Base-by-base conservation (phyloP, 2,113 vertebrate species). In the Glaucidium brasilianum region DNA sequence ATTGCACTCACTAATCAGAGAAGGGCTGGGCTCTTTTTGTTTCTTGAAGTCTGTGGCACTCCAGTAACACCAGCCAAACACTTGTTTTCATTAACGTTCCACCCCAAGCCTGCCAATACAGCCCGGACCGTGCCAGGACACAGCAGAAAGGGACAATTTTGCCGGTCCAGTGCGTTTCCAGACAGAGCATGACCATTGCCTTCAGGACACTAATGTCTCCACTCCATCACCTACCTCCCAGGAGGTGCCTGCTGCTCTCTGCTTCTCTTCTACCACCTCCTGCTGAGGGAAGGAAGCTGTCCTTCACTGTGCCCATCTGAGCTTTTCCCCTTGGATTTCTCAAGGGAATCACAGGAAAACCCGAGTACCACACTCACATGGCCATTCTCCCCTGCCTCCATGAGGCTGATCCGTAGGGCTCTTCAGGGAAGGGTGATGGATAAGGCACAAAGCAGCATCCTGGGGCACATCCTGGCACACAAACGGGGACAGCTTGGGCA, bases 281-380 rank as follows among this genome's bases (percentile, higher is more conserved):
- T 30, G 2, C 66, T 2, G 43, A 5, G 43, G 50, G 63, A 37
- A 23, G 25, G 79, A 21, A 76, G 32, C 34, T 73, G 49, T 15
- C 37, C 64, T 47, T 59, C 50, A 0, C 43, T 58, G 76, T 75
- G 86, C 55, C 1, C 0, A 4, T 7, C 45, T 0, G 4, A 85
- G 75, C 55, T 20, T 20, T 56, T 35, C 50, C 6, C 0, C 21
- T 49, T 9, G 30, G 35, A 11, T 30, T 75, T 60, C 52, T 47
- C 55, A 9, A 16, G 32, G 29, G 18, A 91, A n/a, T n/a, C 22
- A 0, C 0, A 0, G n/a, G n/a, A 19, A 68, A 41, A 66, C 0
- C 0, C 0, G 0, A 47, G 43, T 6, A 27, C 29, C 37, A 13
- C 8, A 0, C 35, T 26, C 5, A 0, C 3, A 2, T 19, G 0